Evolutionary conservation across 2,113 vertebrate species (phyloP), one percentile per base, ranked within the genome.

Genomic region (Microtus pennsylvanicus): DNA sequence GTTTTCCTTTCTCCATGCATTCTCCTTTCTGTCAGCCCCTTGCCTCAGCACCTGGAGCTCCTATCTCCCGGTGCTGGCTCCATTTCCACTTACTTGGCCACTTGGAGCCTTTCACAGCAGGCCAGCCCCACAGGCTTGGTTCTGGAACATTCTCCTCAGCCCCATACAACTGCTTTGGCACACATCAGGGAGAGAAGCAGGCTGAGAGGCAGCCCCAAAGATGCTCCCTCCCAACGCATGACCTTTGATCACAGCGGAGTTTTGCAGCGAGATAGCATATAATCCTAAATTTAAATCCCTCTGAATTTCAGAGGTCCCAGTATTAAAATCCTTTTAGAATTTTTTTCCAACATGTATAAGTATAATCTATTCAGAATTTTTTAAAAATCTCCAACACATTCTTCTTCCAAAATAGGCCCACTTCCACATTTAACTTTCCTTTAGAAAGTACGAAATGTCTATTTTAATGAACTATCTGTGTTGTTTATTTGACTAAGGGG

Each of bases 311-410:
- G 90, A 96, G 70, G 50, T 96, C 93, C 93, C 90, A 96, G 95
- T 90, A 94, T 94, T 95, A 95, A 91, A 96, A 96, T 96, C 97
- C 94, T 94, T 97, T 98, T 96, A 97, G 94, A 80, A 93, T 91
- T 93, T 95, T 55, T 80, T 85, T 95, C 87, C 87, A 90, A 97
- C 94, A 94, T 97, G 77, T 96, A 69, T 96, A 98, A 97, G 58
- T 58, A 58, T 58, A 58, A 58, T 97, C 96, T 94, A 92, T 96
- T 98, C 94, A 97, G 86, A 76, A 86, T 83, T 89, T 89, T n/a
- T 19, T 3, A 28, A 69, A 76, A 93, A 28, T 38, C 74, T 88
- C 80, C 26, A 50, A 80, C 21, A 78, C 47, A 90, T 97, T 97
- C 95, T 97, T 97, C 96, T 78, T 97, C 97, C 95, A 95, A 97